Percentiles rank a stretch among this genome's conserved stretches.
Evolutionary conservation across 2,113 vertebrate genomes (phyloP).

Genomic region (Oryzias woworae): DNA sequence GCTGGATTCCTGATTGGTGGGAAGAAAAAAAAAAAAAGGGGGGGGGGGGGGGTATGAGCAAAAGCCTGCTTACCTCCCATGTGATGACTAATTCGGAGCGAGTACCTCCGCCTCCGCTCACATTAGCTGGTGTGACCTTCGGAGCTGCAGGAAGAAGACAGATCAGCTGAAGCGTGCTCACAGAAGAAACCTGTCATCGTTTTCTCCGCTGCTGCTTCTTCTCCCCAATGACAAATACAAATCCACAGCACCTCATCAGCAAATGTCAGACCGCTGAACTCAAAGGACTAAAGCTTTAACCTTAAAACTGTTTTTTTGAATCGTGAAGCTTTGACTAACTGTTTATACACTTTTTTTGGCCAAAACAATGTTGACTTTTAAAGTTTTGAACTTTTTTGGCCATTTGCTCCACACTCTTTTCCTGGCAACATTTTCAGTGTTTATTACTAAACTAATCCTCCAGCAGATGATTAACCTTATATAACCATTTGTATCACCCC

Average conservation of each 20-base stretch:
- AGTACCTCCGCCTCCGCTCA: conserved; percentile 96
- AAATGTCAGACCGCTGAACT: background rate
- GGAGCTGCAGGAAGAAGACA: conserved; percentile 82
- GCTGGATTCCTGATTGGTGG: conserved; percentile 33
- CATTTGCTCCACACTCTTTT: too few species aligned
- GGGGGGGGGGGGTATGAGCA: conserved; percentile 33
- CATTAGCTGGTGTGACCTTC: conserved; percentile 92
- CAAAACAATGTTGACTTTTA: too few species aligned
- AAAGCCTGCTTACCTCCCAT: conserved; percentile 88
- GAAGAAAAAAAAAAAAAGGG: too few species aligned
- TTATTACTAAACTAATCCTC: too few species aligned
- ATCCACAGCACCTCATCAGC: conserved; percentile 5
- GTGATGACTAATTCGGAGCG: conserved; percentile 97
- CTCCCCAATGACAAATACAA: conserved; percentile 5
- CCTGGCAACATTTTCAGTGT: too few species aligned
- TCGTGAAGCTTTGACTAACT: too few species aligned
- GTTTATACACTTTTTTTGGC: too few species aligned
- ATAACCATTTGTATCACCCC: too few species aligned
- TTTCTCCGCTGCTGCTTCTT: conserved; percentile 3
- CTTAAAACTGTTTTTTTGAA: too few species aligned
- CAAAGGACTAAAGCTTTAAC: too few species aligned
- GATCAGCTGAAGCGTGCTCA: conserved; percentile 40
- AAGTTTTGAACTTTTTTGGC: too few species aligned
- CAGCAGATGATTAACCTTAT: too few species aligned
- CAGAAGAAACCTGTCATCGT: conserved; percentile 18